Evolutionary conservation across 2,888 invertebrate genomes (phyloP).

Genomic region (Hesperia comma): DNA sequence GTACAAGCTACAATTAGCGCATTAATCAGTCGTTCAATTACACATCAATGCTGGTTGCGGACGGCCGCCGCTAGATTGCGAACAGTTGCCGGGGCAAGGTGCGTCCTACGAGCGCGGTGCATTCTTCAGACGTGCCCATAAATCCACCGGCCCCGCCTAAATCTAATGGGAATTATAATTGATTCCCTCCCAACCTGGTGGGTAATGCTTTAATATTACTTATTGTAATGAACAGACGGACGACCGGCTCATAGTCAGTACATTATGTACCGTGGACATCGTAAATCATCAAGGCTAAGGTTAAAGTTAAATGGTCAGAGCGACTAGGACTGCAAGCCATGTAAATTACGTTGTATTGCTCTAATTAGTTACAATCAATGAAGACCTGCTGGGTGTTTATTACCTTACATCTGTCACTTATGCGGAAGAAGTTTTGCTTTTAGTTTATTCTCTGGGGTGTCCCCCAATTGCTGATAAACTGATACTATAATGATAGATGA

Average conservation of each 20-base stretch:
- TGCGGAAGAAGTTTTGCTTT: no score
- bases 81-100: slow-evolving; percentile 29
- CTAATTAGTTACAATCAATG: no score
- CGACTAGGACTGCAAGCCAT: background rate
- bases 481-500: no score
- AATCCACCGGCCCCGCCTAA: slow-evolving; percentile 59
- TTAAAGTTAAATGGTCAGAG: background rate
- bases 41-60: slow-evolving; percentile 18
- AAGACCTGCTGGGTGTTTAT: no score
- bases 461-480: no score
- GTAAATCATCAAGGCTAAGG: background rate
- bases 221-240: slow-evolving; percentile 30
- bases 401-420: no score
- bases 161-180: slow-evolving; percentile 69
- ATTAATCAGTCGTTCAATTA: slow-evolving; percentile 28
- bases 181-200: slow-evolving; percentile 58
- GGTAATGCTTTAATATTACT: slow-evolving; percentile 28
- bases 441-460: no score
- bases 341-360: no score
- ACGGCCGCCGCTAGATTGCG: slow-evolving; percentile 10
- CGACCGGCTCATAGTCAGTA: slow-evolving; percentile 21
- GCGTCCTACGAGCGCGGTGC: slow-evolving; percentile 15
- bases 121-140: slow-evolving; percentile 44
- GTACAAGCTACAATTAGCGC: slow-evolving; percentile 25
- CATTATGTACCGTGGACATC: slow-evolving; percentile 5